Evolutionary conservation across 2,888 invertebrate species (phyloP).

Genomic region (Torymus texanus): DNA sequence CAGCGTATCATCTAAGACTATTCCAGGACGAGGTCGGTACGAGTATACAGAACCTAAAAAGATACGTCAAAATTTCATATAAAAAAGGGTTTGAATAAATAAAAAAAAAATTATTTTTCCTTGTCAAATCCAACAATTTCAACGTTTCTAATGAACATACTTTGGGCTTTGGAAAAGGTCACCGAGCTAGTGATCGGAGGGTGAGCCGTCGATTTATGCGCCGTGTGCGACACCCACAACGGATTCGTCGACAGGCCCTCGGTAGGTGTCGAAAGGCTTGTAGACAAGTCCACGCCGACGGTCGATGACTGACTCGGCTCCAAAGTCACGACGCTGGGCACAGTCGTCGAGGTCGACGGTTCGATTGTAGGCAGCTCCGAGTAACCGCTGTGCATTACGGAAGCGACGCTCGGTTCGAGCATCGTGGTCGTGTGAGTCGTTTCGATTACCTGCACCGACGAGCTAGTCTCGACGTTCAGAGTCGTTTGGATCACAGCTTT

Average conservation of each 20-base stretch:
- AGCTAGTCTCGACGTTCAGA: slow-evolving; percentile 70
- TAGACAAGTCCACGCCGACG: slow-evolving; percentile 15
- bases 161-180: slow-evolving; percentile 65
- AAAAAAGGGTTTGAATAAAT: neutral
- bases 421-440: slow-evolving; percentile 62
- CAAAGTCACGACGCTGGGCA: slow-evolving; percentile 50
- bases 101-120: neutral
- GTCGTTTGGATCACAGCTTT: slow-evolving; percentile 63
- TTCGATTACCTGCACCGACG: slow-evolving; percentile 70
- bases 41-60: slow-evolving; percentile 70
- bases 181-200: slow-evolving; percentile 62
- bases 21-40: slow-evolving; percentile 88
- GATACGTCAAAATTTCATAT: too few species aligned
- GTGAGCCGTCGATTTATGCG: neutral
- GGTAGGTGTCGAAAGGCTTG: slow-evolving; percentile 71
- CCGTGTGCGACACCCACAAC: slow-evolving; percentile 53
- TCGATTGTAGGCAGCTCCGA: slow-evolving; percentile 42
- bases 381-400: slow-evolving; percentile 33
- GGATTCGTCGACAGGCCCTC: slow-evolving; percentile 56
- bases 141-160: slow-evolving; percentile 51
- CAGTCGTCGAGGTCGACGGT: slow-evolving; percentile 26
- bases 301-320: slow-evolving; percentile 64
- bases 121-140: too few species aligned
- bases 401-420: slow-evolving; percentile 30
- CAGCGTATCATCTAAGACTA: slow-evolving; percentile 85